Evolutionary conservation across 2,888 invertebrate genomes (phyloP).

Genomic region (Brachyptera putata): DNA sequence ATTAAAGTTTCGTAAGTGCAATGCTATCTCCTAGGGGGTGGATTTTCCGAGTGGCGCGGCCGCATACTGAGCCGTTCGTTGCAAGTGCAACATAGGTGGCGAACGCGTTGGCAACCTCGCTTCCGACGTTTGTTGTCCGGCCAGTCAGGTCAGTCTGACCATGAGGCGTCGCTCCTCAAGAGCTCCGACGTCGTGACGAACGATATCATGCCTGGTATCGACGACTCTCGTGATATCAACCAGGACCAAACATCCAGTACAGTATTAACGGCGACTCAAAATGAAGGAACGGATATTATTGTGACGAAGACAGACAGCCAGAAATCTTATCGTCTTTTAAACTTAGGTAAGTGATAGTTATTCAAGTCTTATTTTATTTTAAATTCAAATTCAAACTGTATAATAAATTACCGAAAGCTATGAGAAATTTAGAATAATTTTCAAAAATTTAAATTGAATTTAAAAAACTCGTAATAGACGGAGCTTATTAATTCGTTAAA

Average conservation of each 20-base stretch:
- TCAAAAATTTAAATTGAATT: no score
- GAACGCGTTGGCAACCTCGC: slow-evolving; percentile 14
- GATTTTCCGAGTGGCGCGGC: slow-evolving; percentile 10
- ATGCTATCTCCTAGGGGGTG: no score
- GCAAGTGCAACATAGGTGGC: slow-evolving; percentile 11
- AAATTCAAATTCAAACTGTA: no score
- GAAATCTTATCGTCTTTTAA: no score
- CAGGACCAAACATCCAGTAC: not conserved
- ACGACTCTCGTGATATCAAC: not conserved
- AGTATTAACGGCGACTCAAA: not conserved
- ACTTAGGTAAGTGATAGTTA: no score
- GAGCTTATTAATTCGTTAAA: no score
- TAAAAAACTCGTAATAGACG: no score
- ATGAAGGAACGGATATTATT: not conserved
- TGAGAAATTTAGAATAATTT: no score
- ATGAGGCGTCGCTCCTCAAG: not conserved
- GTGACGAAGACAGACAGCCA: no score
- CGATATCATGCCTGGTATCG: not conserved
- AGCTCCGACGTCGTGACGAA: not conserved
- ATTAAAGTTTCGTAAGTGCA: no score
- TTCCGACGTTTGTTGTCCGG: slow-evolving; percentile 3
- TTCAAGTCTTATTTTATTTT: no score
- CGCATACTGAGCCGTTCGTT: not conserved
- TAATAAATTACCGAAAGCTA: no score
- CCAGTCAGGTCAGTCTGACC: not conserved